These are phyloP conservation scores for Indicator maculatus DNA, from an alignment of 2,113 vertebrate genomes.

Conservation along the genomic window DNA sequence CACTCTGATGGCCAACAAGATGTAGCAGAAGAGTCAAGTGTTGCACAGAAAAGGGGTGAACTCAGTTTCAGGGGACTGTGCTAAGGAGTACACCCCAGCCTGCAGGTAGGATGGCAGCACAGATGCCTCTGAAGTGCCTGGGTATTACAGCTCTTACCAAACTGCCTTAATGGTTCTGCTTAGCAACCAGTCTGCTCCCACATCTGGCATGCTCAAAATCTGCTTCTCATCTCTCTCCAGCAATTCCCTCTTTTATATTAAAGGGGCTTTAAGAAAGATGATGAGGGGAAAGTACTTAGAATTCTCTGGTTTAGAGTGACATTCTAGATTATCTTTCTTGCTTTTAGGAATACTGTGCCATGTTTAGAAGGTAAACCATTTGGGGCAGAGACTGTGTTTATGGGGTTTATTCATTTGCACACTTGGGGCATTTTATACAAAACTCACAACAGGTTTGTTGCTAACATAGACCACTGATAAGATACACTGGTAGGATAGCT, in stretches of 20 bases:
- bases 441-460: neutral
- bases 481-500: neutral
- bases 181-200: fast-evolving
- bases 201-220: neutral
- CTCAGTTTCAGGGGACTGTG: neutral
- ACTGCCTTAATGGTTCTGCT: neutral
- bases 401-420: neutral
- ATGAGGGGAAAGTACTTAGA: fast-evolving
- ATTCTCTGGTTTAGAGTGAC: neutral
- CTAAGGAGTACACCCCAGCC: neutral
- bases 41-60: neutral
- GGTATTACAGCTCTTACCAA: fast-evolving
- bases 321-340: neutral
- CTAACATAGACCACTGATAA: neutral
- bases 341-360: neutral
- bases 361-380: neutral
- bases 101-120: neutral
- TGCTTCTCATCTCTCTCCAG: neutral
- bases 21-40: neutral
- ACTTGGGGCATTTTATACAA: neutral
- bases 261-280: neutral
- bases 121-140: neutral
- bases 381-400: neutral
- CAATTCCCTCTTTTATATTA: neutral
- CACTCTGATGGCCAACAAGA: neutral